Evolutionary conservation across 2,888 invertebrate species (phyloP).

Genomic region (Muschampia plurimacula): DNA sequence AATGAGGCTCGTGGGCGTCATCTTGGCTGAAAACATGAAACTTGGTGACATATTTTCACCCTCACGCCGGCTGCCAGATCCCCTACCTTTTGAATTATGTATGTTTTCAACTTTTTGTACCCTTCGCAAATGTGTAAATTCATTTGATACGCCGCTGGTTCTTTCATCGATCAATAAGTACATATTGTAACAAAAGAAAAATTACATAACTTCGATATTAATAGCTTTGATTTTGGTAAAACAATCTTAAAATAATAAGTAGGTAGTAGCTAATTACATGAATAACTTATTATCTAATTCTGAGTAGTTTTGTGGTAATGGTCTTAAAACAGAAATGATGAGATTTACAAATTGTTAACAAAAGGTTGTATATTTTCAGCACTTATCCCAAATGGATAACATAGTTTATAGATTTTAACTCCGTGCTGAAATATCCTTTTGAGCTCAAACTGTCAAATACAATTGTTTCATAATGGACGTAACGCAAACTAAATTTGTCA

Average conservation of each 20-base stretch:
- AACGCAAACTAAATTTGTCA: background rate
- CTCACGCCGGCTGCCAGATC: conserved; percentile 57
- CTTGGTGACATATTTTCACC: conserved; percentile 67
- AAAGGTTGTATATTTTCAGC: background rate
- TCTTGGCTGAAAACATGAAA: conserved; percentile 69
- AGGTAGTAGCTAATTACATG: too few species aligned
- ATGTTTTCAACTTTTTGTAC: conserved; percentile 68
- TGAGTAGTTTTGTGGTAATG: too few species aligned
- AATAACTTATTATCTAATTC: too few species aligned
- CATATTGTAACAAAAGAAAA: background rate
- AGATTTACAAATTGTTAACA: too few species aligned
- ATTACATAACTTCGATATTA: background rate
- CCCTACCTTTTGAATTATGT: conserved; percentile 72
- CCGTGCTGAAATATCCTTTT: background rate
- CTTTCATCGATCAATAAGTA: conserved; percentile 39
- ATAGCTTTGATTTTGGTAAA: too few species aligned
- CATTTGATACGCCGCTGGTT: conserved; percentile 53
- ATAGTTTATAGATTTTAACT: background rate
- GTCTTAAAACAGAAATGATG: too few species aligned
- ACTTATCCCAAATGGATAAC: background rate
- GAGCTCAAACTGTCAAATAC: background rate
- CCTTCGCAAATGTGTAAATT: conserved; percentile 54
- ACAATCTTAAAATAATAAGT: too few species aligned
- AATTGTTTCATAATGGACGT: background rate
- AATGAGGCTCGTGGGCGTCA: conserved; percentile 71